These are phyloP conservation scores for Drosophila takahashii DNA, from an alignment of 1,140 invertebrate species.

Conservation along the genomic window DNA sequence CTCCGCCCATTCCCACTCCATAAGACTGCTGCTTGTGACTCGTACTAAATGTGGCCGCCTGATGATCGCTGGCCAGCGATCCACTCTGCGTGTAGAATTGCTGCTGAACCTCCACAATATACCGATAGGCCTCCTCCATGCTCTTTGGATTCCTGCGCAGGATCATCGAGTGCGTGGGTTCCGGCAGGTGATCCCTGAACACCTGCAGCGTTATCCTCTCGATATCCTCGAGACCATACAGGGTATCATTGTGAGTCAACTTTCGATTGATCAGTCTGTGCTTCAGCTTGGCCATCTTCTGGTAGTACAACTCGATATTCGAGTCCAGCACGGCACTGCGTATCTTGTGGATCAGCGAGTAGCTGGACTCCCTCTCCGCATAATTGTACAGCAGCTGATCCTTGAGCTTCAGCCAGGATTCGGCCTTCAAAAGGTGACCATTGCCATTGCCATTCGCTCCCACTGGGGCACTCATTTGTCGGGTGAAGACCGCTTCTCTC, in stretches of 20 bases:
- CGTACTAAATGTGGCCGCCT: conserved; percentile 70
- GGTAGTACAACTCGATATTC: conserved; percentile 71
- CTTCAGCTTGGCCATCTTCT: conserved; percentile 69
- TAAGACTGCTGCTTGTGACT: conserved; percentile 64
- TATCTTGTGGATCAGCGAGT: conserved; percentile 67
- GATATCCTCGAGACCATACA: conserved; percentile 67
- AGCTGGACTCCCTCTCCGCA: conserved; percentile 68
- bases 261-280: conserved; percentile 68
- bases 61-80: conserved; percentile 59
- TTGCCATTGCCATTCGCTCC: conserved; percentile 24
- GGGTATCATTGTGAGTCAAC: conserved; percentile 68
- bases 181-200: conserved; percentile 66
- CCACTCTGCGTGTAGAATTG: conserved; percentile 74
- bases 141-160: conserved; percentile 67
- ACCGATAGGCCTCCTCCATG: conserved; percentile 78
- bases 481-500: conserved; percentile 62
- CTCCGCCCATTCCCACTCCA: conserved; percentile 58
- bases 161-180: conserved; percentile 74
- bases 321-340: conserved; percentile 66
- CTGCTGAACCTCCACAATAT: conserved; percentile 73
- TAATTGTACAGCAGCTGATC: conserved; percentile 68
- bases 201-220: conserved; percentile 69
- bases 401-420: conserved; percentile 70
- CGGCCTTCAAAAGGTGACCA: conserved; percentile 43
- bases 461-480: conserved; percentile 65